phyloP scores from a whole-genome alignment of 2,797 vertebrate species.

The Sebastes aleutianus region DNA sequence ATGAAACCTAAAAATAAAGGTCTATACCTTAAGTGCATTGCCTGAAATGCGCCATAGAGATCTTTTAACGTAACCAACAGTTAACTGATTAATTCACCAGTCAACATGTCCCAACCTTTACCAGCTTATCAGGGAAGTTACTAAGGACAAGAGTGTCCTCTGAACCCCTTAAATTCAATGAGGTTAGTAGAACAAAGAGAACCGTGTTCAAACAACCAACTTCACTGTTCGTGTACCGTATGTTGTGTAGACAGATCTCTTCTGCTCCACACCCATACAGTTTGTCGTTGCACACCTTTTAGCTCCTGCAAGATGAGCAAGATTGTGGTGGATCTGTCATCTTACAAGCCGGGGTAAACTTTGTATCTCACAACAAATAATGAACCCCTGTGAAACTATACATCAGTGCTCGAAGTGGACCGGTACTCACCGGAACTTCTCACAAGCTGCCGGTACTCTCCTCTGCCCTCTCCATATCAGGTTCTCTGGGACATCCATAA shows the following conservation, averaged over 20 bases:
- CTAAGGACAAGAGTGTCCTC: not conserved
- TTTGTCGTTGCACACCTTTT: not conserved
- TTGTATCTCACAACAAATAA: constrained; percentile 12
- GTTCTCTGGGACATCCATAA: too few species aligned
- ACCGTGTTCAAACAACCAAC: not conserved
- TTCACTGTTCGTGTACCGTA: not conserved
- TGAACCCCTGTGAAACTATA: not conserved
- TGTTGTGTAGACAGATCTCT: not conserved
- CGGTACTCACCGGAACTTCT: too few species aligned
- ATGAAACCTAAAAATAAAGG: not conserved
- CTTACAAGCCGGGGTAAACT: not conserved
- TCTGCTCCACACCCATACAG: not conserved
- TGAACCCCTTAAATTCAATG: not conserved
- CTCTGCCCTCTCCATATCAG: too few species aligned
- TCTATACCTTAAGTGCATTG: not conserved
- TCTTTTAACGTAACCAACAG: not conserved
- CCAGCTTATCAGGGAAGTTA: not conserved
- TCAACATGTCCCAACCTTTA: not conserved
- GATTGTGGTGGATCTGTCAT: not conserved
- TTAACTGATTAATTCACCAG: not conserved
- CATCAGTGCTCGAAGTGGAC: too few species aligned
- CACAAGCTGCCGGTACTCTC: too few species aligned
- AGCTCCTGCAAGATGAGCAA: not conserved
- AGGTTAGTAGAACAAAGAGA: not conserved
- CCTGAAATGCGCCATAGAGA: not conserved